These are phyloP conservation scores for Drosophila asahinai DNA, from an alignment of 1,140 invertebrate species.

Conservation along the genomic window DNA sequence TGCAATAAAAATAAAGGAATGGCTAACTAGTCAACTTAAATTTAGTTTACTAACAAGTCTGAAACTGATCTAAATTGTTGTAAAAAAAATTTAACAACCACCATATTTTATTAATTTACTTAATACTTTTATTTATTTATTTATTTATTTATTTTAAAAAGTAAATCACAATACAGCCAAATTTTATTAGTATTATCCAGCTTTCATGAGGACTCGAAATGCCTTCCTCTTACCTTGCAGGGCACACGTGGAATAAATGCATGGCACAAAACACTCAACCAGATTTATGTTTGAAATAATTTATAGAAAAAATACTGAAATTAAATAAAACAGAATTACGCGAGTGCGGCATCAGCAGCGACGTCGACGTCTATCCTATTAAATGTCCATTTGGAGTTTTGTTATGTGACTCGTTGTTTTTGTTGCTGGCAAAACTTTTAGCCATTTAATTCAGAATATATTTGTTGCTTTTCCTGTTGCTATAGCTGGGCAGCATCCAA, in stretches of 20 bases:
- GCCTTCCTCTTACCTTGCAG: slow-evolving; percentile 17
- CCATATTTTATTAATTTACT: too few relatives aligned
- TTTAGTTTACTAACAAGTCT: not conserved
- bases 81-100: too few relatives aligned
- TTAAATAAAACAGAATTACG: slow-evolving; percentile 80
- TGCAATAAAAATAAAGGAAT: too few relatives aligned
- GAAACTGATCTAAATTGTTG: not conserved
- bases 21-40: too few relatives aligned
- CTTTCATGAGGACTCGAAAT: not conserved
- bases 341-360: slow-evolving; percentile 32
- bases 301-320: slow-evolving; percentile 79
- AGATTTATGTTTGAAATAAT: slow-evolving; percentile 83
- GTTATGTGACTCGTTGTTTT: slow-evolving; percentile 70
- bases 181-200: not conserved
- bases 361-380: slow-evolving; percentile 78
- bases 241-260: slow-evolving; percentile 35
- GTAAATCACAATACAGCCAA: not conserved
- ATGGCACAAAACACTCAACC: slow-evolving; percentile 51
- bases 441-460: slow-evolving; percentile 77
- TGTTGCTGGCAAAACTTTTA: slow-evolving; percentile 64
- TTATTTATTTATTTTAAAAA: too few relatives aligned
- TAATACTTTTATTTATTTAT: too few relatives aligned
- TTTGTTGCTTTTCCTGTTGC: slow-evolving; percentile 27
- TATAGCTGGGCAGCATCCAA: slow-evolving; percentile 51
- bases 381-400: slow-evolving; percentile 81